phyloP scores from a whole-genome alignment of 2,797 vertebrate genomes.

The Phoebastria nigripes region DNA sequence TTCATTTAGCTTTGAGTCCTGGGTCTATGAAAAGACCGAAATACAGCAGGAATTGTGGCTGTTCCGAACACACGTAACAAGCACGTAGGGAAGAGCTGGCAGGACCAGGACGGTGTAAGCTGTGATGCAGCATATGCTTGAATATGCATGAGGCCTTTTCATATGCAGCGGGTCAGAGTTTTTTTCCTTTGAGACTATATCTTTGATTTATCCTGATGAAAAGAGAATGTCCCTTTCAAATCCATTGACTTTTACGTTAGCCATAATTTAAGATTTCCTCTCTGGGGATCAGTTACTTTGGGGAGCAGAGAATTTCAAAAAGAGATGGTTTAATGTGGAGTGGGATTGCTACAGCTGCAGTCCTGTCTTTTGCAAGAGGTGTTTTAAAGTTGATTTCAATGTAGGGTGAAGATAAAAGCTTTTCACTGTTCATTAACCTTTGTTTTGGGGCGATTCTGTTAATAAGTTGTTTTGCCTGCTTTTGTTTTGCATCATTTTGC shows the following conservation, averaged over 20 bases:
- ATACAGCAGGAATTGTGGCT: neutral
- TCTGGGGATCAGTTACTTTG: neutral
- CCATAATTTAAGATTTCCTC: neutral
- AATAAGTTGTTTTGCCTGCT: neutral
- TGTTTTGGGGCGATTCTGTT: neutral
- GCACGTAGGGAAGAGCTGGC: neutral
- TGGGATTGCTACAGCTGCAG: neutral
- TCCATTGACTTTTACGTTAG: neutral
- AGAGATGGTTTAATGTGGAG: neutral
- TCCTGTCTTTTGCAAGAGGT: neutral
- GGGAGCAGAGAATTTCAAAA: neutral
- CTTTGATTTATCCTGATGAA: slow-evolving; percentile 1
- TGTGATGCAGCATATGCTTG: neutral
- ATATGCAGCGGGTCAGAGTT: neutral
- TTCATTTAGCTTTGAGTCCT: neutral
- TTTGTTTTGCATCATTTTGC: neutral
- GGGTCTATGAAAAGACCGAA: neutral
- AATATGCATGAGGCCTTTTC: neutral
- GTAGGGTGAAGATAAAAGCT: neutral
- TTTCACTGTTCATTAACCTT: neutral
- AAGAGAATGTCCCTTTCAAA: neutral
- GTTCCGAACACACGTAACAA: neutral
- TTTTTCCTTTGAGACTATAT: neutral
- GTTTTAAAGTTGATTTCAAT: neutral
- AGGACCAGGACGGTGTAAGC: neutral